These are phyloP conservation scores for Bradypodion ventrale DNA, from an alignment of 2,797 vertebrate species.

Conservation along the genomic window DNA sequence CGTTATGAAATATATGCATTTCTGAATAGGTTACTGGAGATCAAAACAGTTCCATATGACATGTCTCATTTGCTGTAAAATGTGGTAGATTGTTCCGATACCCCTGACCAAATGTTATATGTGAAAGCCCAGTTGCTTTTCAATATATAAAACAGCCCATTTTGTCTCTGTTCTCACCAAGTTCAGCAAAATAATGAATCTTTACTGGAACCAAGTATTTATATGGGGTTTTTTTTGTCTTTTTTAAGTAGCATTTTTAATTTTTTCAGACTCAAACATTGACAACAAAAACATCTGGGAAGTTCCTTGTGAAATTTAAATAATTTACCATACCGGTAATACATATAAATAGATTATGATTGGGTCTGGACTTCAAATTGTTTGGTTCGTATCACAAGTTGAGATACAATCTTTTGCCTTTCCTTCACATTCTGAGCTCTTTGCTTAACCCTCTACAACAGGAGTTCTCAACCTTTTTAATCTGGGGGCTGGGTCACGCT, in stretches of 20 bases:
- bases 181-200: slow-evolving; percentile 25
- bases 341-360: no score
- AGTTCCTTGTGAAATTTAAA: not conserved
- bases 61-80: slow-evolving; percentile 56
- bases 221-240: not conserved
- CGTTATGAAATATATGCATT: slow-evolving; percentile 71
- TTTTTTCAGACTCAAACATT: slow-evolving; percentile 38
- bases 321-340: no score
- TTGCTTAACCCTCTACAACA: no score
- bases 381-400: not conserved
- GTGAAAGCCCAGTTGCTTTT: slow-evolving; percentile 26
- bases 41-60: slow-evolving; percentile 65
- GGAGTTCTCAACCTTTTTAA: no score
- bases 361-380: not conserved
- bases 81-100: slow-evolving; percentile 61
- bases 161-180: slow-evolving; percentile 60
- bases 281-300: not conserved
- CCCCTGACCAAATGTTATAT: slow-evolving; percentile 53
- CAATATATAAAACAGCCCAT: slow-evolving; percentile 50
- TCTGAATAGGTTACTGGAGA: slow-evolving; percentile 69
- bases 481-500: no score
- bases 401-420: no score
- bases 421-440: no score
- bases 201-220: slow-evolving; percentile 51
- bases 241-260: not conserved